Base-by-base conservation (phyloP, 2,113 vertebrate species). In the Microcebus ravelobensis region DNA sequence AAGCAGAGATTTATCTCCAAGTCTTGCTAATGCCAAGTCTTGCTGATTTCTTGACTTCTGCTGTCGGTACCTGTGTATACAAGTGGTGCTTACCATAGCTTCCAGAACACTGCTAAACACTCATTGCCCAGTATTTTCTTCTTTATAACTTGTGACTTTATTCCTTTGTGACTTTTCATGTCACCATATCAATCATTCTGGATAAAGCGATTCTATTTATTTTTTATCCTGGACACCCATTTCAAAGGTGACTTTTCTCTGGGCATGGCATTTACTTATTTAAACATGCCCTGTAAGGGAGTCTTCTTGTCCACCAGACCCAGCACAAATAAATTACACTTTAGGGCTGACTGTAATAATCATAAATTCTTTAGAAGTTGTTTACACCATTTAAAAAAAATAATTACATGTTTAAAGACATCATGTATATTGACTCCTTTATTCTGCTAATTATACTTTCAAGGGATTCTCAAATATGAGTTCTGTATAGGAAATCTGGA, bases 201-300 rank as follows among this genome's bases (percentile, higher is more conserved):
- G 55, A 94, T 97, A 59, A 95, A 95, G 96, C 73, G 59, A 59
- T 59, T 39, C 13, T 67, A 71, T 80, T 94, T 48, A 81, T 39
- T 90, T 94, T 95, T 92, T 71, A 92, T 61, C 45, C 82, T 68
- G 34, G 42, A 65, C 93, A 70, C 39, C 57, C 45, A n/a, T 81
- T 70, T 96, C 84, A 93, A 96, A 95, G 90, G 50, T 93, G 45
- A 81, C 70, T 97, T 96, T 87, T 85, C 68, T 91, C 70, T 36
- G 67, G 59, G 48, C 34, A 21, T 59, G 34, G 31, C 21, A 48
- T 76, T 92, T 68, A 61, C n/a, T 70, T 95, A 90, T 73, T 63
- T 91, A 52, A 92, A 42, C 55, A 18, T 82, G 31, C 21, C 11
- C 27, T 61, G 7, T 45, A 85, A 96, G 85, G 67, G 6, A 82